Evolutionary conservation across 2,888 invertebrate species (phyloP).

Genomic region (Malthinus seriepunctatus): DNA sequence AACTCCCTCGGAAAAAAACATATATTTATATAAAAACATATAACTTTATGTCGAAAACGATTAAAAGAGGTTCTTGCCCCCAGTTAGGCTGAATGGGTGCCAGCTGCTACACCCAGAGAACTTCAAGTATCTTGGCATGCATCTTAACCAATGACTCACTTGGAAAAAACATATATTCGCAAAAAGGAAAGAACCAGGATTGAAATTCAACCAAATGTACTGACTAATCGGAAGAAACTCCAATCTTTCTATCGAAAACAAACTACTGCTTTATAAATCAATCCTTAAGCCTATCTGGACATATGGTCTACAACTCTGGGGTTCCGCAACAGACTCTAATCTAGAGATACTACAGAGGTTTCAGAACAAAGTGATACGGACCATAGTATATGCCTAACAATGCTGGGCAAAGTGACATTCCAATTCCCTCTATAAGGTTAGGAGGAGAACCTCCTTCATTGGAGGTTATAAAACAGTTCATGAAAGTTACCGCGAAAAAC

Average conservation of each 20-base stretch:
- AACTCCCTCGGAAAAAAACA: background rate
- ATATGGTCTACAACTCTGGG: constrained; percentile 22
- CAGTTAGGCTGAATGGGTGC: too few species aligned
- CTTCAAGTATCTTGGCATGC: background rate
- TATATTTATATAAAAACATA: too few species aligned
- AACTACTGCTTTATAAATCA: constrained; percentile 10
- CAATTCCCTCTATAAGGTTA: too few species aligned
- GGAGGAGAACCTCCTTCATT: too few species aligned
- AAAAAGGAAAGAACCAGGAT: constrained; percentile 4
- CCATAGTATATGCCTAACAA: constrained; percentile 6
- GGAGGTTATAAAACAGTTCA: too few species aligned
- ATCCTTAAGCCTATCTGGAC: constrained; percentile 6
- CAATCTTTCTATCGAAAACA: constrained; percentile 1
- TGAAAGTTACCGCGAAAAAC: too few species aligned
- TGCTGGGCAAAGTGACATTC: too few species aligned
- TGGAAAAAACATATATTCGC: constrained; percentile 1
- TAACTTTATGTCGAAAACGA: too few species aligned
- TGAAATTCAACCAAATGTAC: constrained; percentile 8
- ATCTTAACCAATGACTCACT: background rate
- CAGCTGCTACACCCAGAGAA: too few species aligned
- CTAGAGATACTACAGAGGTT: constrained; percentile 15
- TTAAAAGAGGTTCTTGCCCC: too few species aligned
- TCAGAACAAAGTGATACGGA: constrained; percentile 10
- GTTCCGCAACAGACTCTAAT: constrained; percentile 19
- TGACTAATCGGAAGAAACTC: constrained; percentile 7